Conservation (phyloP, 1,140 invertebrate species). For the Orussus abietinus region DNA sequence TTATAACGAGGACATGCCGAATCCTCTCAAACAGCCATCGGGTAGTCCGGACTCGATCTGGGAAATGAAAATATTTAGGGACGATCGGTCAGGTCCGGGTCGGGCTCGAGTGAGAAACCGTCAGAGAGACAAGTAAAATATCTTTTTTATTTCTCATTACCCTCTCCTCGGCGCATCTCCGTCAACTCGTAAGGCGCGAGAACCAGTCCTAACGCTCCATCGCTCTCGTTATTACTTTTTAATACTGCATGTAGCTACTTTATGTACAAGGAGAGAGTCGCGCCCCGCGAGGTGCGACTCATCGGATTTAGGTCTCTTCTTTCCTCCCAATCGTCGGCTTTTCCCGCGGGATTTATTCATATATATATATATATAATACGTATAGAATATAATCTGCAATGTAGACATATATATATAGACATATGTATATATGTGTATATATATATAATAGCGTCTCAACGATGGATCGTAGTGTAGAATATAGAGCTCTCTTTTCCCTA, state of each 20-base stretch:
- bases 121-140: constrained; percentile 31
- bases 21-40: too few relatives aligned
- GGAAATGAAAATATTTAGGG: too few relatives aligned
- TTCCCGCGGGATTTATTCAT: constrained; percentile 39
- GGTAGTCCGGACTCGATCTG: too few relatives aligned
- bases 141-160: constrained; percentile 29
- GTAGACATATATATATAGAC: constrained; percentile 15
- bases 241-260: constrained; percentile 50
- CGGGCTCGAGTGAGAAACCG: constrained; percentile 1
- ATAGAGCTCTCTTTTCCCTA: constrained; percentile 6
- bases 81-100: not conserved
- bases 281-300: too few relatives aligned
- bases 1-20: not conserved
- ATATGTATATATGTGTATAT: constrained; percentile 5
- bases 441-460: constrained; percentile 17
- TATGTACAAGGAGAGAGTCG: too few relatives aligned
- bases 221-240: constrained; percentile 46
- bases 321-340: constrained; percentile 30
- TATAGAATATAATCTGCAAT: constrained; percentile 14
- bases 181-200: too few relatives aligned
- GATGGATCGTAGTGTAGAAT: constrained; percentile 14
- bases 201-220: constrained; percentile 31
- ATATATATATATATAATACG: constrained; percentile 37
- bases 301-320: constrained; percentile 17
- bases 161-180: constrained; percentile 44